phyloP scores from a whole-genome alignment of 2,888 invertebrate genomes.

The Lutraria lutraria region DNA sequence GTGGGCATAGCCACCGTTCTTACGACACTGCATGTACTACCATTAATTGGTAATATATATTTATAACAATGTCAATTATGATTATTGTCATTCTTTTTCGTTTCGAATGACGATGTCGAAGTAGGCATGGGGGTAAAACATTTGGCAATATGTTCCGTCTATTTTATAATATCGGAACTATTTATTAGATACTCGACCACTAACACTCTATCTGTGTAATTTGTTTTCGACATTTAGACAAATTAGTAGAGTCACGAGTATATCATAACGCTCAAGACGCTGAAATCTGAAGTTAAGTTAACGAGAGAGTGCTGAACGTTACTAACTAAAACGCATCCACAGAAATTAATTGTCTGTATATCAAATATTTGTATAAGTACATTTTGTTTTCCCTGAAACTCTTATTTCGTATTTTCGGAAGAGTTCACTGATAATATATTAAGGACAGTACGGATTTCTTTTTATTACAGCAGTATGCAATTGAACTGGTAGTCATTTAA shows the following conservation, averaged over 20 bases:
- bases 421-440: not conserved
- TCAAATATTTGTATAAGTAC: too few species aligned
- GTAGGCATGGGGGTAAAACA: not conserved
- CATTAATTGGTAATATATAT: too few species aligned
- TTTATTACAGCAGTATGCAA: too few species aligned
- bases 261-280: not conserved
- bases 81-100: not conserved
- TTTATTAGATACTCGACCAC: not conserved
- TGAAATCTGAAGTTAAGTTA: too few species aligned
- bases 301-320: too few species aligned
- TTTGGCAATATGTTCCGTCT: not conserved
- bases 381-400: not conserved
- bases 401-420: not conserved
- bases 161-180: not conserved
- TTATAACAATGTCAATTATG: not conserved
- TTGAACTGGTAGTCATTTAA: too few species aligned
- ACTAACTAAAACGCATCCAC: not conserved
- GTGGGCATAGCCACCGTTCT: too few species aligned
- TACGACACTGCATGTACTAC: too few species aligned
- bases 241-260: not conserved
- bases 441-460: too few species aligned
- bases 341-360: too few species aligned
- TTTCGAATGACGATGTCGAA: slow-evolving; percentile 3
- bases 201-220: not conserved
- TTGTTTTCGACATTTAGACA: not conserved